Base-by-base conservation (phyloP, 2,113 vertebrate species). In the Zosterops pallidus region DNA sequence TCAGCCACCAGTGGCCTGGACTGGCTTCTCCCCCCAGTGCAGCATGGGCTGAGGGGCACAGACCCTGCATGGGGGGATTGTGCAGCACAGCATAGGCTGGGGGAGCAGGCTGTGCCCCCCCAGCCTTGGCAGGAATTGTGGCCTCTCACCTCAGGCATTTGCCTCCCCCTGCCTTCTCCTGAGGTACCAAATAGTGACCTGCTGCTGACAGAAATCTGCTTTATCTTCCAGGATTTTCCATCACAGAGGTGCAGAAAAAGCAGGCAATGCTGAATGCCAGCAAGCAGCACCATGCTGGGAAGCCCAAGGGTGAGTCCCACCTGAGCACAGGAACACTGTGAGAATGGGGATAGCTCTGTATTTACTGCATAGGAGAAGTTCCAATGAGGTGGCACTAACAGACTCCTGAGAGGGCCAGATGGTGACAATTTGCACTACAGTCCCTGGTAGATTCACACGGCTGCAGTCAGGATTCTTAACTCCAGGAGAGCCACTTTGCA, bases 241-340 rank as follows among this genome's bases (percentile, higher is more conserved):
- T 99, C 92, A 99, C 99, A 1, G 99, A 99, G 79, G 97, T 99
- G 86, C 99, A 99, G 95, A 99, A 99, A 96, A 99, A 99, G 94
- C 99, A 99, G 97, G 99, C 99, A 46, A 99, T 99, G 99, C 92
- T 99, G 92, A 99, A 99, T 9, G 99, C 98, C 89, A 98, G 98
- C 96, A 99, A 99, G 97, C 98, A 98, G 93, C 98, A 98, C 83
- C 98, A 98, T 11, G 91, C 97, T 24, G 98, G 98, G 86, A 99
- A 99, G 97, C 98, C 99, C 70, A 99, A 99, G 98, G 98, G 99
- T 99, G 97, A 95, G 93, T 90, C 26, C 21, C 28, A 70, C 6
- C 44, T 71, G 18, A 62, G 4, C 35, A 31, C 6, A 26, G 1
- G 53, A 17, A 20, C 3, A 31, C 42, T 49, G 29, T 25, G 41